Evolutionary conservation across 2,113 vertebrate genomes (phyloP).

Genomic region (Gymnobelideus leadbeateri): DNA sequence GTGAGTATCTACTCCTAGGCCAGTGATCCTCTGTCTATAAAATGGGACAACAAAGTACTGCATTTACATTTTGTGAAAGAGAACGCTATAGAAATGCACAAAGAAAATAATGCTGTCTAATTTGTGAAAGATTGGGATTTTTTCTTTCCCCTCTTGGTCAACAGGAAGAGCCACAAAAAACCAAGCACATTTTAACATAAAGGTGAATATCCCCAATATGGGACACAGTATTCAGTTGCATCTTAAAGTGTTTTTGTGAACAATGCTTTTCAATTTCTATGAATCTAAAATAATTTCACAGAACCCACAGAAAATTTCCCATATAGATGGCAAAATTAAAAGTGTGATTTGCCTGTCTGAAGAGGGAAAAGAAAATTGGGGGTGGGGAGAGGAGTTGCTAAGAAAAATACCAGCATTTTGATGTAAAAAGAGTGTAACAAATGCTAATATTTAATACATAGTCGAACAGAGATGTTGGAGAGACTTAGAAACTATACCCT

Average conservation of each 20-base stretch:
- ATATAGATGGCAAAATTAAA: neutral
- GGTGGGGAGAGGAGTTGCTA: neutral
- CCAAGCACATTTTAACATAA: neutral
- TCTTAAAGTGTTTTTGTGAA: neutral
- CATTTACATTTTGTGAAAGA: neutral
- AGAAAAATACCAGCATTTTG: neutral
- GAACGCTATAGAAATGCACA: neutral
- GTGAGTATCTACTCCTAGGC: neutral
- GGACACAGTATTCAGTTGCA: neutral
- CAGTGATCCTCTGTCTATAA: neutral
- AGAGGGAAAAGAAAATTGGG: neutral
- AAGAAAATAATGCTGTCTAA: neutral
- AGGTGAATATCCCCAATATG: neutral
- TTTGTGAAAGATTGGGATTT: neutral
- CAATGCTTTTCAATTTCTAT: neutral
- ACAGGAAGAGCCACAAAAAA: neutral
- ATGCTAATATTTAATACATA: neutral
- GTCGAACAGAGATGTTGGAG: neutral
- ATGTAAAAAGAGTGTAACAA: neutral
- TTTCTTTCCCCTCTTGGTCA: neutral
- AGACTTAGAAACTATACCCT: neutral
- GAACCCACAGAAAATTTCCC: neutral
- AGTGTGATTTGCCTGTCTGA: neutral
- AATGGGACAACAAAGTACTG: neutral
- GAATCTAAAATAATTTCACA: neutral